A percentile compares a stretch with the other conserved stretches of the same genome.
Conservation (phyloP, 2,797 vertebrate species). For the Moxostoma hubbsi region DNA sequence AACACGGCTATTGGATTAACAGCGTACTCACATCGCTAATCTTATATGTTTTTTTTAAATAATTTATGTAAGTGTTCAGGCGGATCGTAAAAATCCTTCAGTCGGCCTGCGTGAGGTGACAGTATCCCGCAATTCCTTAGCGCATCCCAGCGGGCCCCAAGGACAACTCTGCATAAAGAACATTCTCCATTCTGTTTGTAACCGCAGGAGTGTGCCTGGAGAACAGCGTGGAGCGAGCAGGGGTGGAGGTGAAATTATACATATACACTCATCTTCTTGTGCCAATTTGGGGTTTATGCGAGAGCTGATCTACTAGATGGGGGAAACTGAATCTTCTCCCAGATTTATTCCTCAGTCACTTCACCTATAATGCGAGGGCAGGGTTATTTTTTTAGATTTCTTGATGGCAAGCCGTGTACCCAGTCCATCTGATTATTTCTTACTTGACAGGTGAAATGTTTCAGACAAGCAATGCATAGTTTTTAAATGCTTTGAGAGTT, state of each 20-base stretch:
- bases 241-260: constrained; percentile 57
- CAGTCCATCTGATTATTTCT: constrained; percentile 21
- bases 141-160: neutral
- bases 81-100: neutral
- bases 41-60: constrained; percentile 17
- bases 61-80: neutral
- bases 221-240: constrained; percentile 49
- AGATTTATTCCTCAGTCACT: constrained; percentile 35
- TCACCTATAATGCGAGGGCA: constrained; percentile 44
- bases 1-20: constrained; percentile 24
- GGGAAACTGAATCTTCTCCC: constrained; percentile 38
- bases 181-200: constrained; percentile 37
- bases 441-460: constrained; percentile 21
- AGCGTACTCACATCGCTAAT: constrained; percentile 4
- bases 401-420: neutral
- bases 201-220: constrained; percentile 60
- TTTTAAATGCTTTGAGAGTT: constrained; percentile 21
- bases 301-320: constrained; percentile 46
- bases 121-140: constrained; percentile 21
- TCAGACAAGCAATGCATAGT: constrained; percentile 29
- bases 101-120: neutral
- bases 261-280: constrained; percentile 57
- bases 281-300: constrained; percentile 61
- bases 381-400: constrained; percentile 25
- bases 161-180: constrained; percentile 23